phyloP scores from a whole-genome alignment of 2,113 vertebrate genomes.

The Cepphus grylle region DNA sequence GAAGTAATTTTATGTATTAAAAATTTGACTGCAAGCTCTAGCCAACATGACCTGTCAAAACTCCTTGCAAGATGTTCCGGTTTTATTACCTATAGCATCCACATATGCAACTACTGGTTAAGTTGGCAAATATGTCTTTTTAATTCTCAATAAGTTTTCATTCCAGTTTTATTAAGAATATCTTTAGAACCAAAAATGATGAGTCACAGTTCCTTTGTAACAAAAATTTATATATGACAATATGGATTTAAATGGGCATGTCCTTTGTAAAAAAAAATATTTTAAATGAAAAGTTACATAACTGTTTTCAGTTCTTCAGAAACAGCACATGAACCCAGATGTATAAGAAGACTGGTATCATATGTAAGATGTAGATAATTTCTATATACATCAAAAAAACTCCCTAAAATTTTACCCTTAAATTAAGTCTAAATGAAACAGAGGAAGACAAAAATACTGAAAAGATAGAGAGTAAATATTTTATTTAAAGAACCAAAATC shows the following conservation, averaged over 20 bases:
- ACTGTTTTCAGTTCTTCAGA: neutral
- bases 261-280: neutral
- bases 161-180: neutral
- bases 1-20: neutral
- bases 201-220: neutral
- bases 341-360: neutral
- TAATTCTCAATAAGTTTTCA: neutral
- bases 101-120: neutral
- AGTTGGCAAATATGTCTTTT: neutral
- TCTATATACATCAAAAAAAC: rapidly evolving
- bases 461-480: neutral
- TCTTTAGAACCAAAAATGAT: neutral
- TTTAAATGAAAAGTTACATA: neutral
- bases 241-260: neutral
- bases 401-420: neutral
- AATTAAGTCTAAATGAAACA: neutral
- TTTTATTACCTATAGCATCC: neutral
- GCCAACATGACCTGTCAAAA: neutral
- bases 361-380: neutral
- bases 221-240: neutral
- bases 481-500: neutral
- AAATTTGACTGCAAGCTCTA: neutral
- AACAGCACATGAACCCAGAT: neutral
- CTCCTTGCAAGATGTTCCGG: neutral
- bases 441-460: neutral